These are phyloP conservation scores for Forbesichthys agassizii DNA, from an alignment of 2,113 vertebrate genomes.

Conservation along the genomic window DNA sequence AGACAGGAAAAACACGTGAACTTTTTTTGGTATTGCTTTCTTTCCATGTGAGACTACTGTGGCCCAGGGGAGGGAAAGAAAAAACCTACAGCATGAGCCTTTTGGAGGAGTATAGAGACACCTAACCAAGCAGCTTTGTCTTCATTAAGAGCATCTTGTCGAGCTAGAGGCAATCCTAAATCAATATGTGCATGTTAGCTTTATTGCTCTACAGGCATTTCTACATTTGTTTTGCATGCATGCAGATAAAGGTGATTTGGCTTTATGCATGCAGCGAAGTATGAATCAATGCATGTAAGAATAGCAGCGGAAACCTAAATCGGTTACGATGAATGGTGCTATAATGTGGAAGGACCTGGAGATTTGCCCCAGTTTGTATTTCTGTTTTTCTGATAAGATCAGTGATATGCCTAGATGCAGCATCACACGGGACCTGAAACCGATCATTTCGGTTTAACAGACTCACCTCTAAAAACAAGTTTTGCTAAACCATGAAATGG, in stretches of 20 bases:
- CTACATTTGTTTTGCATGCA: constrained; percentile 11
- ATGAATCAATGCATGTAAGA: constrained; percentile 32
- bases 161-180: constrained; percentile 36
- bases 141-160: constrained; percentile 40
- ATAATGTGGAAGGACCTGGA: constrained; percentile 38
- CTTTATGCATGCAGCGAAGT: constrained; percentile 7
- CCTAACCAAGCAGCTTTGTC: constrained; percentile 34
- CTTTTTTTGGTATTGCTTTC: constrained; percentile 12
- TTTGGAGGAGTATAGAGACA: constrained; percentile 18
- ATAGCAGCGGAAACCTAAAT: constrained; percentile 16
- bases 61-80: constrained; percentile 10
- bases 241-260: constrained; percentile 10
- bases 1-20: constrained; percentile 3
- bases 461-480: constrained; percentile 16
- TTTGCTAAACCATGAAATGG: constrained; percentile 20
- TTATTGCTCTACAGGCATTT: constrained; percentile 31
- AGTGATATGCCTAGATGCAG: not conserved
- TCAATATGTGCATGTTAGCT: constrained; percentile 44
- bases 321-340: constrained; percentile 38
- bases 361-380: constrained; percentile 35
- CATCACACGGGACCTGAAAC: constrained; percentile 24
- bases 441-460: constrained; percentile 16
- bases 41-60: constrained; percentile 26
- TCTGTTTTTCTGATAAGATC: not conserved
- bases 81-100: constrained; percentile 21